phyloP scores from a whole-genome alignment of 1,140 invertebrate species.

The Nasonia longicornis region DNA sequence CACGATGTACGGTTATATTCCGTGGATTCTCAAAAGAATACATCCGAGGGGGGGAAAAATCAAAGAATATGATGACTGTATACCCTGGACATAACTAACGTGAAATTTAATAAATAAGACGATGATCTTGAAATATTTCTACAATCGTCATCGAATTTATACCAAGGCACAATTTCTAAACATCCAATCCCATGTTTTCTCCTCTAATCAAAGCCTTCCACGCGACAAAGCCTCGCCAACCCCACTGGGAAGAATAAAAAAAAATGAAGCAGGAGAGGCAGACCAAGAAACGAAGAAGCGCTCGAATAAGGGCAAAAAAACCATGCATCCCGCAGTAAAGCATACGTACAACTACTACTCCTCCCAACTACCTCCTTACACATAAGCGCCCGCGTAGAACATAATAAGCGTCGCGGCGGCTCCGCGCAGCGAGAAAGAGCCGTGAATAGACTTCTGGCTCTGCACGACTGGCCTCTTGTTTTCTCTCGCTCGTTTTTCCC shows the following conservation, averaged over 20 bases:
- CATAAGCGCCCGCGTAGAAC: conserved; percentile 9
- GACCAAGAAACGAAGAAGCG: not conserved
- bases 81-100: too few species aligned
- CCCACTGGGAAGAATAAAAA: not conserved
- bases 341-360: not conserved
- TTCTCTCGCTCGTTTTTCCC: conserved; percentile 14
- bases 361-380: not conserved
- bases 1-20: too few species aligned
- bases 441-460: not conserved
- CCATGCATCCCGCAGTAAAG: not conserved
- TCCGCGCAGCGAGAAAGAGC: not conserved
- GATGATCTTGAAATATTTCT: not conserved
- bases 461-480: not conserved
- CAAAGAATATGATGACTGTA: too few species aligned
- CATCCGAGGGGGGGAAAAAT: too few species aligned
- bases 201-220: conserved; percentile 6
- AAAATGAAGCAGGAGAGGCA: not conserved
- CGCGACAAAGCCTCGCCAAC: not conserved
- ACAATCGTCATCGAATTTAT: not conserved
- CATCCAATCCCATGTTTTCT: not conserved
- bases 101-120: too few species aligned
- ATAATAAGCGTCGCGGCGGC: conserved; percentile 20
- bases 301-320: conserved; percentile 5
- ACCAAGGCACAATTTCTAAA: not conserved
- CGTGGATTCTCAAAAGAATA: too few species aligned